phyloP scores from a whole-genome alignment of 1,140 invertebrate genomes.

The Drosophila hydei region DNA sequence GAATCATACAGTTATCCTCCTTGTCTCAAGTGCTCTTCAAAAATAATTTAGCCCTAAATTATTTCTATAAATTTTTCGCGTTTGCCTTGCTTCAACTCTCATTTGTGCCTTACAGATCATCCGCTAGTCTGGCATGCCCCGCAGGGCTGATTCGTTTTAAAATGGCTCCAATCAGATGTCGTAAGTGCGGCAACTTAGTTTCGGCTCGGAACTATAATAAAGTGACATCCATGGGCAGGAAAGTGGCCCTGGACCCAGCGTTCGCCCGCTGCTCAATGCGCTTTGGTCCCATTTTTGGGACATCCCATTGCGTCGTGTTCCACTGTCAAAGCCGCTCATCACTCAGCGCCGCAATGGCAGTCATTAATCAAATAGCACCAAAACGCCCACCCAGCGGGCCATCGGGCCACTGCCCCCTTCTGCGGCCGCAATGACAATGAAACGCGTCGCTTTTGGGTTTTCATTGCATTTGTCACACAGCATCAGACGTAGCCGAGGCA shows the following conservation, averaged over 20 bases:
- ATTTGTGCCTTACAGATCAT: background rate
- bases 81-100: background rate
- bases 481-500: constrained; percentile 19
- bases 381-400: constrained; percentile 34
- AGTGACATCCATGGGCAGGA: constrained; percentile 48
- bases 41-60: no score
- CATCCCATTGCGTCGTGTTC: constrained; percentile 17
- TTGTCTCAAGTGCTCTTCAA: no score
- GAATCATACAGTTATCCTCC: no score
- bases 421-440: constrained; percentile 33
- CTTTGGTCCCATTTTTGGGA: background rate
- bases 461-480: constrained; percentile 75
- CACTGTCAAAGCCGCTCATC: constrained; percentile 50
- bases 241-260: constrained; percentile 37
- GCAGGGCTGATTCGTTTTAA: constrained; percentile 29
- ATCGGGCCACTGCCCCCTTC: background rate
- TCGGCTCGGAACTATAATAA: constrained; percentile 50
- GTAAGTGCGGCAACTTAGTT: constrained; percentile 47
- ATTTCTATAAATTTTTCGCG: no score
- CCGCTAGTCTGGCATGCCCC: background rate
- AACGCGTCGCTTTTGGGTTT: constrained; percentile 55
- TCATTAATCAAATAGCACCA: constrained; percentile 75
- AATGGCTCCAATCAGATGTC: constrained; percentile 32
- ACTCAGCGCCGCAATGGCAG: constrained; percentile 62
- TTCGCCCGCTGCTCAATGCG: background rate